Base-by-base conservation (phyloP, 2,113 vertebrate genomes). In the Dromiciops gliroides region DNA sequence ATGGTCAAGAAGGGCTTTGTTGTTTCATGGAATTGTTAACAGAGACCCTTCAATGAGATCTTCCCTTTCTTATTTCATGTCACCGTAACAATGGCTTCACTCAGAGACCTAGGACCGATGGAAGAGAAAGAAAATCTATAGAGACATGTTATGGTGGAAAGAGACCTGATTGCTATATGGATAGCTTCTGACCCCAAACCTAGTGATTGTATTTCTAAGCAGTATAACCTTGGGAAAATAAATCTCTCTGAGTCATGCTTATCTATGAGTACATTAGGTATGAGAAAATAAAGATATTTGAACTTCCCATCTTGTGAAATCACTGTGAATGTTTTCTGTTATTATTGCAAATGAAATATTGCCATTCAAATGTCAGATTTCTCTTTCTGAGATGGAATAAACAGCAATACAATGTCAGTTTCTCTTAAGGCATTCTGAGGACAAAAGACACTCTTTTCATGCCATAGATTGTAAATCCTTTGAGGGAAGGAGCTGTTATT, bases 1-100 rank as follows among this genome's bases (percentile, higher is more conserved):
- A 67, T 26, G 48, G 47, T 19, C 91, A 90, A 22, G 28, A 6
- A 88, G 90, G 90, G 83, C 47, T 95, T 96, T 95, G 92, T 56
- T 93, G 96, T 94, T 83, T 3, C 2, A 9, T 8, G 51, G 12
- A 50, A 23, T 47, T 48, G 23, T 19, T 92, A 7, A 47, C 83
- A 83, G 93, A 51, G 95, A 89, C 31, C 26, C 23, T 91, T 9
- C 47, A 93, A 89, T 83, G 11, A 93, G 48, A 83, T 83, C 6
- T 37, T 44, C 51, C 8, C 25, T 44, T 44, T 50, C 10, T 47
- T 37, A 53, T 7, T n/a, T 88, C 44, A 10, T 95, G 2, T 49
- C 16, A n/a, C 91, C 91, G 31, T 92, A 60, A 67, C 49, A 93
- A 48, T 4, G 0, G 11, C 31, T 19, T 93, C 16, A 19, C 67